Base-by-base conservation (phyloP, 2,888 invertebrate species). In the Lathronympha strigana region DNA sequence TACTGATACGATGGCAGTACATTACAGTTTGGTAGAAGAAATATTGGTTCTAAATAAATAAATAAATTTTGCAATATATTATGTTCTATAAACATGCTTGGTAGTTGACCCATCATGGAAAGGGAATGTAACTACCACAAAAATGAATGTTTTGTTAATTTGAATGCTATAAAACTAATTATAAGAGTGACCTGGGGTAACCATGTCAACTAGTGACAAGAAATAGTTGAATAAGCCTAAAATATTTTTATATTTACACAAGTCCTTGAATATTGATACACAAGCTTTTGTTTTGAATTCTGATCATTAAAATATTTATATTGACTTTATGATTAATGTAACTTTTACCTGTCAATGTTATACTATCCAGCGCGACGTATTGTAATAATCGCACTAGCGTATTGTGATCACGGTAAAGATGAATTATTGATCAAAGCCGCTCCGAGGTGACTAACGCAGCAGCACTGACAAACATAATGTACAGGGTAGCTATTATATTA, bases 241-340 rank as follows among this genome's bases (percentile, higher is more conserved):
- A n/a, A n/a, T n/a, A n/a, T n/a, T n/a, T n/a, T n/a, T n/a, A n/a
- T n/a, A n/a, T n/a, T n/a, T n/a, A n/a, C n/a, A n/a, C n/a, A n/a
- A n/a, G n/a, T 36, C n/a, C 36, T 33, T 4, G 2, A n/a, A n/a
- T 36, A 36, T 13, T 47, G n/a, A 0, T 21, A 45, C 11, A 21
- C 23, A 15, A 28, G 28, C n/a, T 17, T 43, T 43, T 31, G 28
- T 57, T n/a, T 21, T 13, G 57, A 57, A 57, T 57, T 57, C 57
- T 57, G 57, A 43, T 57, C 5, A 31, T 57, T 45, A 43, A n/a
- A 57, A 57, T 45, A 45, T 45, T 43, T 43, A 31, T 9, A 31
- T n/a, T 31, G 1, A 36, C n/a, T 31, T 31, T 45, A 31, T 21
- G n/a, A 17, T 36, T 47, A 1, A 21, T 45, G 19, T 11, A 11